Percentiles rank a stretch among this genome's conserved stretches.
phyloP scores from a whole-genome alignment of 1,140 invertebrate genomes.

The Aphaenogaster rudis region DNA sequence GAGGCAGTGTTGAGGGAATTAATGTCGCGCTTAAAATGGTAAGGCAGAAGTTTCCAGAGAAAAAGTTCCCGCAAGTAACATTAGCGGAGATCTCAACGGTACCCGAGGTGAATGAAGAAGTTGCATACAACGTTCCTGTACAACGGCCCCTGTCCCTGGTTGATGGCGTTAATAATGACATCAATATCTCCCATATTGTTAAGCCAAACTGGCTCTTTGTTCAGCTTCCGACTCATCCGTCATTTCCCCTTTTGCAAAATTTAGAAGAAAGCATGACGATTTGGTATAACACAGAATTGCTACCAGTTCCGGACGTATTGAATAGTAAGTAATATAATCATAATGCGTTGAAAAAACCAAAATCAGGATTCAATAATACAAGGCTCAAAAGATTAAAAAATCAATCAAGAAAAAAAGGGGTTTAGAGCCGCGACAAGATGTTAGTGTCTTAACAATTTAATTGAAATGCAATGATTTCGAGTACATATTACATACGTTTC shows the following conservation, averaged over 20 bases:
- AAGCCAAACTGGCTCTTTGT: constrained; percentile 96
- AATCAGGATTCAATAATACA: background rate
- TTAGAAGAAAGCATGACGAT: constrained; percentile 92
- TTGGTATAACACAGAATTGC: constrained; percentile 90
- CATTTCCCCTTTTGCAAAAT: constrained; percentile 92
- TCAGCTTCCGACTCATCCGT: constrained; percentile 97
- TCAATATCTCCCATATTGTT: constrained; percentile 94
- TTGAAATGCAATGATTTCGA: no score
- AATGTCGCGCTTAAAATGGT: constrained; percentile 94
- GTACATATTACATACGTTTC: no score
- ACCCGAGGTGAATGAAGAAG: constrained; percentile 68
- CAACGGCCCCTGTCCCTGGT: constrained; percentile 92
- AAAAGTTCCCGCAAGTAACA: constrained; percentile 92
- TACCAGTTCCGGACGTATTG: constrained; percentile 89
- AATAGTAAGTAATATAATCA: constrained; percentile 86
- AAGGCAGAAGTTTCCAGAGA: constrained; percentile 93
- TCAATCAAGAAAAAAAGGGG: no score
- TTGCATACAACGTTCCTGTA: constrained; percentile 39
- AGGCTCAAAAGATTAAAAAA: no score
- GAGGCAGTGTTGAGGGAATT: constrained; percentile 93
- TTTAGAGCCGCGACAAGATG: no score
- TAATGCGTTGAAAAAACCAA: background rate
- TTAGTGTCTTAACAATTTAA: no score
- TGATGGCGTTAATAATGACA: constrained; percentile 97
- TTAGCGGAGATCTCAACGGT: constrained; percentile 91